Evolutionary conservation across 37 sponge, comb jelly and placozoan species (phyloP), one percentile per base, ranked within the genome.

Genomic region (Beroe forskalii): DNA sequence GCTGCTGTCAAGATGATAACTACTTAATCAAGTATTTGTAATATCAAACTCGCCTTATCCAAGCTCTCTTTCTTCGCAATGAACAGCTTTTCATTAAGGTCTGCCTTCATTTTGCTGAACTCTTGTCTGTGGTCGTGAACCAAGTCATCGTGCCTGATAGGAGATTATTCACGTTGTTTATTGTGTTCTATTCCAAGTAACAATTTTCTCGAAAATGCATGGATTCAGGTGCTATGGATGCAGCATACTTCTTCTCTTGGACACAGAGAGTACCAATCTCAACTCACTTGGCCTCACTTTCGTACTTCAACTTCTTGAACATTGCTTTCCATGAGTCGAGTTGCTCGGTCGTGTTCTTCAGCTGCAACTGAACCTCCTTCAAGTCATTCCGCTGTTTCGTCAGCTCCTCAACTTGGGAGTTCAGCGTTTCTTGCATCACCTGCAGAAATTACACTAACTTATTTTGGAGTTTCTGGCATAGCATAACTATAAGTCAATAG

Each of bases 321-420:
- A 80, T 80, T 38, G 86, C 25, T 25, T 80, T 80, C 86, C 86
- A 80, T 6, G 86, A 80, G 28, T 41, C 55, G n/a, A 80, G 55
- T 37, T 80, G 44, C 20, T 80, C 86, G 3, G 30, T n/a, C 31
- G 27, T 43, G 1, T 6, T 41, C 8, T n/a, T 38, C 28, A 38
- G 31, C 28, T 20, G n/a, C 55, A 80, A 38, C 55, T 80, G 38
- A 24, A 80, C 40, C 40, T 80, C 86, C 28, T 80, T 35, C n/a
- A 42, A 27, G 14, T 80, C 35, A 38, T 44, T 80, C 40, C 12
- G 39, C 30, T 38, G 86, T 44, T 44, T 41, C 25, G 86, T 80
- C 0, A 80, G 39, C 31, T 80, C 86, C 48, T 41, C 86, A 44
- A 80, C 86, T 27, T 80, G 86, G 30, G 86, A 80, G 24, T 80